Evolutionary conservation across 2,113 vertebrate genomes (phyloP).

Genomic region (Malurus alboscapulatus): DNA sequence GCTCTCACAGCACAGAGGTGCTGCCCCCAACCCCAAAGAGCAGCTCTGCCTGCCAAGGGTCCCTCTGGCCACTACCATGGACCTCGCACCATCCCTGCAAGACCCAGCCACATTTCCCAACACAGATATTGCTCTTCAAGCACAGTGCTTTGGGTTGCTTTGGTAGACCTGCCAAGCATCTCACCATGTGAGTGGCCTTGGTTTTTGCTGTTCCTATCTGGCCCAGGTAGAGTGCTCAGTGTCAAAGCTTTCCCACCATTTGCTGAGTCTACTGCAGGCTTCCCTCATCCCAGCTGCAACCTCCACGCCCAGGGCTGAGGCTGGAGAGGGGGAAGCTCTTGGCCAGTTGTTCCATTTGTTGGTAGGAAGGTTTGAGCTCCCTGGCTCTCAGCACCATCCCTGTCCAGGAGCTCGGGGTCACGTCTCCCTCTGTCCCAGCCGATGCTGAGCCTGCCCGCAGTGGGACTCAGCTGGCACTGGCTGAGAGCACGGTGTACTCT

Average conservation of each 20-base stretch:
- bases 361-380: background rate
- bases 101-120: background rate
- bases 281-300: background rate
- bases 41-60: background rate
- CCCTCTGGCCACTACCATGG: background rate
- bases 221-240: background rate
- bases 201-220: background rate
- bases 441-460: fast-evolving
- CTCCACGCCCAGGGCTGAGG: background rate
- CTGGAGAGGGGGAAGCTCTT: background rate
- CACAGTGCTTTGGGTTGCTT: background rate
- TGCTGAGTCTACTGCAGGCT: fast-evolving
- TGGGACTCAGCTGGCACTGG: background rate
- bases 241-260: background rate
- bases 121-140: background rate
- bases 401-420: background rate
- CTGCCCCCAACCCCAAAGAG: background rate
- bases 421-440: fast-evolving
- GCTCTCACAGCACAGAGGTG: background rate
- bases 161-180: background rate
- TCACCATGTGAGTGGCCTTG: background rate
- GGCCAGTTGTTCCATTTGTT: background rate
- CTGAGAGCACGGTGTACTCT: background rate
- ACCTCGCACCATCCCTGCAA: background rate
- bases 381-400: background rate